Conservation (phyloP, 2,113 vertebrate species). For the Phyllostomus hastatus region DNA sequence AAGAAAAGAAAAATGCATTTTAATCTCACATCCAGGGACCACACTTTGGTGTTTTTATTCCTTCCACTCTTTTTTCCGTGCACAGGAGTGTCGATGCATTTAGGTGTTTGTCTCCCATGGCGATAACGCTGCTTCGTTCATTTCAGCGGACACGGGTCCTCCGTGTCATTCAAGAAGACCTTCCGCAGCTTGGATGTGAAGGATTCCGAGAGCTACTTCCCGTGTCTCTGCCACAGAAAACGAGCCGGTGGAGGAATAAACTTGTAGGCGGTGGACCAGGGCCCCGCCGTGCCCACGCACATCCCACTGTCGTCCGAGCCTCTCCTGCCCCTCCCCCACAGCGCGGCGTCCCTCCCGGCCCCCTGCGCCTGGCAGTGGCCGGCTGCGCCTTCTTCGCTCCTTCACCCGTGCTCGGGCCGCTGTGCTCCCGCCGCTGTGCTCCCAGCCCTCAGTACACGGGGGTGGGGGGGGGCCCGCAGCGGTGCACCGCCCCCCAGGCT, state of each 20-base stretch:
- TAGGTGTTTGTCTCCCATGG: not conserved
- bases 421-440: too few relatives aligned
- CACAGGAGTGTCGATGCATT: rapidly evolving
- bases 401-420: too few relatives aligned
- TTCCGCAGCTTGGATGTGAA: not conserved
- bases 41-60: not conserved
- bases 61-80: not conserved
- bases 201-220: not conserved
- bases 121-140: not conserved
- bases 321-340: not conserved
- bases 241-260: too few relatives aligned
- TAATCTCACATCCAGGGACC: not conserved
- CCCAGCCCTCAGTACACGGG: too few relatives aligned
- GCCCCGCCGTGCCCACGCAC: not conserved
- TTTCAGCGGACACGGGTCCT: not conserved
- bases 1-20: not conserved
- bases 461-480: too few relatives aligned
- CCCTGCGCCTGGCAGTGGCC: not conserved
- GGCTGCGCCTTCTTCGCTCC: not conserved
- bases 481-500: too few relatives aligned
- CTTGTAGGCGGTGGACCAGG: too few relatives aligned
- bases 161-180: not conserved
- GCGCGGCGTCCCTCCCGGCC: not conserved
- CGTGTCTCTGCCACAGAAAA: too few relatives aligned
- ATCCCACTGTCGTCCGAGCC: not conserved